These are phyloP conservation scores for Andricus grossulariae DNA, from an alignment of 1,140 invertebrate genomes.

Conservation along the genomic window DNA sequence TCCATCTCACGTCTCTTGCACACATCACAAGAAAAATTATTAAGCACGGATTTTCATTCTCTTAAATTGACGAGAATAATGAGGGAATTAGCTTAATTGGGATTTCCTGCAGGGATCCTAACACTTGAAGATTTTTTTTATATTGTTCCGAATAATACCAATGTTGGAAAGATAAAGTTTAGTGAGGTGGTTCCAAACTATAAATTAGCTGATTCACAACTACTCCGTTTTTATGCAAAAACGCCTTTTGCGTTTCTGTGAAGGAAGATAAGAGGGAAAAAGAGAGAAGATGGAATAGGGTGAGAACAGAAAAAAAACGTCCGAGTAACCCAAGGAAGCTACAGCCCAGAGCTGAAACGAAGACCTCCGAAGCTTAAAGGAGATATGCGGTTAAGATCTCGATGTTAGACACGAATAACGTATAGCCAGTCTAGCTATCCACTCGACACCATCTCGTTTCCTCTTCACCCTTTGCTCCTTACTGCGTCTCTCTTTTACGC, in stretches of 20 bases:
- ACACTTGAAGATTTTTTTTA: no score
- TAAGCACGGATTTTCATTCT: no score
- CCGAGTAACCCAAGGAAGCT: slow-evolving; percentile 44
- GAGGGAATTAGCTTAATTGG: no score
- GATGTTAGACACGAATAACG: slow-evolving; percentile 50
- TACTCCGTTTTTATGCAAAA: background rate
- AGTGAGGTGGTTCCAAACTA: background rate
- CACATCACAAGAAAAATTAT: no score
- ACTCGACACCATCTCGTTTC: slow-evolving; percentile 44
- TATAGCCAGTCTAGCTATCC: slow-evolving; percentile 49
- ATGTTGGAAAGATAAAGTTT: no score
- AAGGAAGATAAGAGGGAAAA: slow-evolving; percentile 20
- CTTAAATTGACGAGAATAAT: no score
- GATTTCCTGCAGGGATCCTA: no score
- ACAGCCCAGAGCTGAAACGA: slow-evolving; percentile 38
- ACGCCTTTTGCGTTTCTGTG: background rate
- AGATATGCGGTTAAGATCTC: slow-evolving; percentile 63
- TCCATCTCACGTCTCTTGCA: no score
- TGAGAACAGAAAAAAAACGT: slow-evolving; percentile 13
- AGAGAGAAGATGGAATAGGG: slow-evolving; percentile 32
- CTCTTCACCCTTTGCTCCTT: slow-evolving; percentile 36
- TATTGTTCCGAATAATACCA: no score
- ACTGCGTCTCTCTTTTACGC: slow-evolving; percentile 38
- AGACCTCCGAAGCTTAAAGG: slow-evolving; percentile 62
- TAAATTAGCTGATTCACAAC: background rate